A percentile compares a stretch with the other conserved stretches of the same genome.
Evolutionary conservation across 92 coral and sea anemone species (phyloP).

Genomic region (Paramuricea clavata): DNA sequence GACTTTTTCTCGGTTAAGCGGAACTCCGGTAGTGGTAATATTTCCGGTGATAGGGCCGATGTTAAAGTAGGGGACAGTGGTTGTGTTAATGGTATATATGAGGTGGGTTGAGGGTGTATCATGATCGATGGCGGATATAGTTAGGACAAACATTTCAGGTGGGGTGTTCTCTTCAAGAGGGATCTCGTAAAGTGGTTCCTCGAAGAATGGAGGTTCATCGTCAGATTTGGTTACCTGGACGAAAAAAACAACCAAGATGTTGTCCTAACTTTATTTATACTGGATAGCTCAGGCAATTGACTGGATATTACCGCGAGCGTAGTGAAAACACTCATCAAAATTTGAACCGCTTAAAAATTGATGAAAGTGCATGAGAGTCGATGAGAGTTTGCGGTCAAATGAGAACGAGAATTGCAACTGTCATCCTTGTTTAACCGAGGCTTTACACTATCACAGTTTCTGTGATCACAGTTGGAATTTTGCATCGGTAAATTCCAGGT

Average conservation of each 20-base stretch:
- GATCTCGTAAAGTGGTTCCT: slow-evolving; percentile 67
- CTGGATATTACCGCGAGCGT: too few species aligned
- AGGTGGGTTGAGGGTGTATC: slow-evolving; percentile 68
- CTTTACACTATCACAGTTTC: too few species aligned
- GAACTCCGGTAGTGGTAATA: slow-evolving; percentile 52
- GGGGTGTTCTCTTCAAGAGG: slow-evolving; percentile 75
- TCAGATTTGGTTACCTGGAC: slow-evolving; percentile 81
- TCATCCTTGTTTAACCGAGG: too few species aligned
- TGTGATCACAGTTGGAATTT: too few species aligned
- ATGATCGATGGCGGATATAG: slow-evolving; percentile 74
- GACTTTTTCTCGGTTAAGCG: slow-evolving; percentile 76
- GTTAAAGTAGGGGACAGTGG: slow-evolving; percentile 71
- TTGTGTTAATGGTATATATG: slow-evolving; percentile 67
- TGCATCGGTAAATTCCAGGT: too few species aligned
- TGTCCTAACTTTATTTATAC: background rate
- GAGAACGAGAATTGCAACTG: too few species aligned
- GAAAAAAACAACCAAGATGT: background rate
- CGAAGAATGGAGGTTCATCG: slow-evolving; percentile 83
- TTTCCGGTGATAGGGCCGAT: slow-evolving; percentile 72
- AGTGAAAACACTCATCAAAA: too few species aligned
- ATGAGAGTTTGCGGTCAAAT: too few species aligned
- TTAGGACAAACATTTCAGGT: slow-evolving; percentile 69
- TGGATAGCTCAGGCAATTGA: too few species aligned
- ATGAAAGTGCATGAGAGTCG: too few species aligned
- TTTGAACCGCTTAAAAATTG: too few species aligned